Conservation (phyloP, 2,113 vertebrate species). For the Otocyon megalotis region DNA sequence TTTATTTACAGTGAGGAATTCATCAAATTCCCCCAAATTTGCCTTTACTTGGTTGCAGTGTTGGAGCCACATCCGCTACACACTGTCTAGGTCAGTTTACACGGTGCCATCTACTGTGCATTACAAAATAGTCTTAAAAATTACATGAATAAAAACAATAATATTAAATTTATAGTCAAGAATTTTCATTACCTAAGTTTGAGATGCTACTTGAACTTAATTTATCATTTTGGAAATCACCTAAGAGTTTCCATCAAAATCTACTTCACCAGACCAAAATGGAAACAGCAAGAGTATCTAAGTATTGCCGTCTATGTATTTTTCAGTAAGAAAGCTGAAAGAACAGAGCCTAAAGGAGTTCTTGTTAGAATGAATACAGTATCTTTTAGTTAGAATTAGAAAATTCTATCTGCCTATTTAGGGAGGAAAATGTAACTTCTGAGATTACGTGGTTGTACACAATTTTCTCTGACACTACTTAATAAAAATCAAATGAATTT, state of each 20-base stretch:
- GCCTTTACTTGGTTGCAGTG: fast-evolving
- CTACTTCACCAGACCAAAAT: not conserved
- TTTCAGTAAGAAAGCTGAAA: not conserved
- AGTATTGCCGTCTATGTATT: not conserved
- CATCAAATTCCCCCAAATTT: not conserved
- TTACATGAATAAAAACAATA: not conserved
- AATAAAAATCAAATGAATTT: not conserved
- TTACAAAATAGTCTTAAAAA: not conserved
- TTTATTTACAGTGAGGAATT: not conserved
- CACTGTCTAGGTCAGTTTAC: not conserved
- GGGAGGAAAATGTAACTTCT: not conserved
- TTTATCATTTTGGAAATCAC: not conserved
- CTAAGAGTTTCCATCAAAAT: not conserved
- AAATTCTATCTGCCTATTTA: not conserved
- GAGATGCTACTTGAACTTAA: not conserved
- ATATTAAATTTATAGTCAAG: not conserved
- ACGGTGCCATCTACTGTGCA: not conserved
- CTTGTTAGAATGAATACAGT: not conserved
- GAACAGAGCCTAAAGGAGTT: not conserved
- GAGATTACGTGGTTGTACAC: not conserved
- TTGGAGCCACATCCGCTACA: not conserved
- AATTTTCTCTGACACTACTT: not conserved
- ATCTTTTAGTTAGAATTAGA: not conserved
- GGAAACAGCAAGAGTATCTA: not conserved
- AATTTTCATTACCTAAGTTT: not conserved